Conservation (phyloP, 2,797 vertebrate species). For the Vultur gryphus region DNA sequence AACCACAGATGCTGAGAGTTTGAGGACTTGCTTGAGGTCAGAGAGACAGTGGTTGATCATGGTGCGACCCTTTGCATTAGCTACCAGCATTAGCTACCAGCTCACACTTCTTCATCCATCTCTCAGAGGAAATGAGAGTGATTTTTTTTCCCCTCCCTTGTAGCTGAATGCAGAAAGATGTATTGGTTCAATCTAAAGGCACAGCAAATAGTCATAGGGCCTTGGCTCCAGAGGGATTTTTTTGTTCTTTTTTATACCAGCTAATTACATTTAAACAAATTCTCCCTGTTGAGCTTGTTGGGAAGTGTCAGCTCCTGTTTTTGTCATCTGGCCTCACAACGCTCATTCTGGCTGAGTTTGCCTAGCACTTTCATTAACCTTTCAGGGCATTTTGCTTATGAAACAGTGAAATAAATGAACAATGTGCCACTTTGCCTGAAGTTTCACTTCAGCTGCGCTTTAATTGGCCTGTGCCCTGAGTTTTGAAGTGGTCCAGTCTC, state of each 20-base stretch:
- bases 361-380: neutral
- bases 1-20: neutral
- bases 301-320: neutral
- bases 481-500: neutral
- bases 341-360: neutral
- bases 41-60: neutral
- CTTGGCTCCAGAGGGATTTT: neutral
- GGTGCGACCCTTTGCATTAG: neutral
- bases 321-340: neutral
- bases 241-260: neutral
- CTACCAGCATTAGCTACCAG: neutral
- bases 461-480: neutral
- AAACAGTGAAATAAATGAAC: neutral
- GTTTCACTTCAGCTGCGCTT: neutral
- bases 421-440: neutral
- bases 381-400: neutral
- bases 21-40: neutral
- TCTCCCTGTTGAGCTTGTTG: conserved; percentile 11
- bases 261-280: conserved; percentile 47
- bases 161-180: neutral
- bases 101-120: neutral
- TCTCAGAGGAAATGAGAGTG: neutral
- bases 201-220: neutral
- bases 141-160: neutral
- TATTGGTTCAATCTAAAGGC: neutral